Percentiles rank a stretch among this genome's conserved stretches.
phyloP scores from a whole-genome alignment of 2,797 vertebrate species.

The Rhincodon typus region DNA sequence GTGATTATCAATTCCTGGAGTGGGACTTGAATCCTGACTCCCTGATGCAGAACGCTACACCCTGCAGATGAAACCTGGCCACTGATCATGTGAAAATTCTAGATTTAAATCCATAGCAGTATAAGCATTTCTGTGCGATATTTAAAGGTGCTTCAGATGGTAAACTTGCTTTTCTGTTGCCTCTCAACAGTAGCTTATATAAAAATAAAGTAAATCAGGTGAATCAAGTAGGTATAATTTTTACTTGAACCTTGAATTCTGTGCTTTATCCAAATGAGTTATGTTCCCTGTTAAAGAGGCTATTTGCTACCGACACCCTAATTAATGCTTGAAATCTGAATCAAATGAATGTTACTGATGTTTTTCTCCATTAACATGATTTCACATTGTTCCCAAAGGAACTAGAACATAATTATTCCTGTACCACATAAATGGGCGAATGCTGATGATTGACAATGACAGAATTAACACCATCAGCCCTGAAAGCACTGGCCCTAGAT shows the following conservation, averaged over 20 bases:
- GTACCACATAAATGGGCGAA: background rate
- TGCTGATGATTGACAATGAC: background rate
- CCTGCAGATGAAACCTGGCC: background rate
- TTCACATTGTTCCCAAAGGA: conserved; percentile 8
- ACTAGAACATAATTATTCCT: background rate
- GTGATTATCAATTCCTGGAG: too few relatives aligned
- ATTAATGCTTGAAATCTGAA: background rate
- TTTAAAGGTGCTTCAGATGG: background rate
- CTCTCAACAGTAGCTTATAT: background rate
- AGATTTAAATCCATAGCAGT: background rate
- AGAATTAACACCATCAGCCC: background rate
- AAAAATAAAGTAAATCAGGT: background rate
- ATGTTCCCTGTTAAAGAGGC: background rate
- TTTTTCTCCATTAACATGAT: background rate
- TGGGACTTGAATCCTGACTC: too few relatives aligned
- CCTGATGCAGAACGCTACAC: too few relatives aligned
- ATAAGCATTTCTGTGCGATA: background rate
- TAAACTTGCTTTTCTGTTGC: background rate
- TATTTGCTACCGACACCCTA: background rate
- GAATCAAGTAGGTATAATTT: background rate
- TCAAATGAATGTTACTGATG: background rate
- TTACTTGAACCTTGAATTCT: background rate
- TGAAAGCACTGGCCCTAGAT: background rate
- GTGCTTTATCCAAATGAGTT: background rate
- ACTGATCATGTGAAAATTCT: background rate